These are phyloP conservation scores for Sebastes taczanowskii DNA, from an alignment of 2,797 vertebrate genomes.

Conservation along the genomic window DNA sequence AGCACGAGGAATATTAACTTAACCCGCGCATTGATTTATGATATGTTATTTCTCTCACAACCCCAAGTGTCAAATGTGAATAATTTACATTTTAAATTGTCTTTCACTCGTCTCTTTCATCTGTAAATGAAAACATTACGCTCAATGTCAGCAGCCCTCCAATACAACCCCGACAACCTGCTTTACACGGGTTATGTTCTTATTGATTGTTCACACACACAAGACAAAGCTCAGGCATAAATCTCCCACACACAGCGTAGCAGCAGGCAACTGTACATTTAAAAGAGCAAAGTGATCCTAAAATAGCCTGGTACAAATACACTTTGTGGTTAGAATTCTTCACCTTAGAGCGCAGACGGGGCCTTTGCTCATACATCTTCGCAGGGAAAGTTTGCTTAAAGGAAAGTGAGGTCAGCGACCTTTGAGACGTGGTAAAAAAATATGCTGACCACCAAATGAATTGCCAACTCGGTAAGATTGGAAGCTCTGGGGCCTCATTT, in stretches of 20 bases:
- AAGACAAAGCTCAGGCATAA: slow-evolving; percentile 24
- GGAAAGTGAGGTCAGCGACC: slow-evolving; percentile 45
- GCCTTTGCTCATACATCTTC: slow-evolving; percentile 15
- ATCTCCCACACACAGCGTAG: background rate
- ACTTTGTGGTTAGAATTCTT: background rate
- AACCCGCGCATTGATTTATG: background rate
- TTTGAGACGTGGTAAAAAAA: slow-evolving; percentile 16
- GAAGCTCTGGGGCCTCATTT: slow-evolving; percentile 21
- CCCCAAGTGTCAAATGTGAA: slow-evolving; percentile 30
- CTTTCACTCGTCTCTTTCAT: slow-evolving; percentile 36
- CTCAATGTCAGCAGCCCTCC: slow-evolving; percentile 18
- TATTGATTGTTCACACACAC: slow-evolving; percentile 68
- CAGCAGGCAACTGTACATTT: background rate
- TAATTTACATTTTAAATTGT: slow-evolving; percentile 52
- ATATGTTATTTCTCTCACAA: slow-evolving; percentile 39
- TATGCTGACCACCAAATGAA: slow-evolving; percentile 35
- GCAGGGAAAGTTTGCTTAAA: slow-evolving; percentile 25
- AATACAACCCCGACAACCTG: slow-evolving; percentile 28
- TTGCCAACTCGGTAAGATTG: slow-evolving; percentile 1
- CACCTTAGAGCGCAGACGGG: background rate
- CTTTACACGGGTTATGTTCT: slow-evolving; percentile 31
- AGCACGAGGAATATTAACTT: background rate
- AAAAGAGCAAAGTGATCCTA: slow-evolving; percentile 11
- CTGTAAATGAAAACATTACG: slow-evolving; percentile 29
- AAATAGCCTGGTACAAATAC: background rate